These are phyloP conservation scores for Hipparchia semele DNA, from an alignment of 2,888 invertebrate genomes.

Conservation along the genomic window DNA sequence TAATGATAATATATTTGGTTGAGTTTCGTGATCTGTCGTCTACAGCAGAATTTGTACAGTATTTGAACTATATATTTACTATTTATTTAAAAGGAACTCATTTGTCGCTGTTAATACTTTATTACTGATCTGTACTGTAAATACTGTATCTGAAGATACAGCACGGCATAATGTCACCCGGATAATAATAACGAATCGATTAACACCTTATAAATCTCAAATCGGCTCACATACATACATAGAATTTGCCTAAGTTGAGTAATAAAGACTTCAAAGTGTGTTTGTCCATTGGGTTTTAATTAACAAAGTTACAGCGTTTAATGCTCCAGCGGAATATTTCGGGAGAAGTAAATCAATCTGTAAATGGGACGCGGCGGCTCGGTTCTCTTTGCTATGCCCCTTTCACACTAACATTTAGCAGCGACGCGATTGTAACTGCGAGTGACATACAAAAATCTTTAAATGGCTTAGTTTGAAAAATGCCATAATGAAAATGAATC, in stretches of 20 bases:
- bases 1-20: not conserved
- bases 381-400: slow-evolving; percentile 7
- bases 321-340: slow-evolving; percentile 37
- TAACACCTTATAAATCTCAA: too few relatives aligned
- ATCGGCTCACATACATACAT: too few relatives aligned
- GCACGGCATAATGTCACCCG: too few relatives aligned
- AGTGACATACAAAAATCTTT: not conserved
- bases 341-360: slow-evolving; percentile 38
- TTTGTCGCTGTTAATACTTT: too few relatives aligned
- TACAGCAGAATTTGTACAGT: too few relatives aligned
- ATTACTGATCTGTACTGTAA: too few relatives aligned
- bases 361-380: slow-evolving; percentile 32
- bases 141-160: too few relatives aligned
- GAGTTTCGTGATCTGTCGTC: not conserved
- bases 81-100: too few relatives aligned
- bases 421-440: not conserved
- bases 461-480: not conserved
- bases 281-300: slow-evolving; percentile 24
- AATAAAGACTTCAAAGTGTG: slow-evolving; percentile 13
- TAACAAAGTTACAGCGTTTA: slow-evolving; percentile 21
- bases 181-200: too few relatives aligned
- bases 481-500: too few relatives aligned
- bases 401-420: slow-evolving; percentile 2
- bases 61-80: too few relatives aligned
- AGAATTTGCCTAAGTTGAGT: not conserved